phyloP scores from a whole-genome alignment of 2,113 vertebrate genomes.

The Petaurus breviceps region DNA sequence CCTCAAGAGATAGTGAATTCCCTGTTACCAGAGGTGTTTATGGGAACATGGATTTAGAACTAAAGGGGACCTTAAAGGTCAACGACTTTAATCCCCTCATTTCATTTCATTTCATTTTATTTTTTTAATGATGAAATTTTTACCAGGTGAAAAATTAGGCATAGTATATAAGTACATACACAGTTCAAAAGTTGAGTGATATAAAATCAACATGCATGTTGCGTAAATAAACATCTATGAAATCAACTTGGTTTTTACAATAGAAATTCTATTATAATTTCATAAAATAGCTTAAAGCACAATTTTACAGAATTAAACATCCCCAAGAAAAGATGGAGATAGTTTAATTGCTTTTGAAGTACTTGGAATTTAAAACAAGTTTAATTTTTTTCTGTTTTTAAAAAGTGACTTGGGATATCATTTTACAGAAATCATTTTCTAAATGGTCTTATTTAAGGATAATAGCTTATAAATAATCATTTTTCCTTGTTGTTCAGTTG shows the following conservation, averaged over 20 bases:
- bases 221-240: conserved; percentile 48
- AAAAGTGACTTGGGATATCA: not conserved
- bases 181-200: conserved; percentile 67
- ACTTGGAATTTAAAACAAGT: conserved; percentile 19
- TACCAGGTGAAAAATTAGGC: conserved; percentile 73
- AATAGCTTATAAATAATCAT: not conserved
- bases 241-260: conserved; percentile 49
- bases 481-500: not conserved
- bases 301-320: conserved; percentile 51
- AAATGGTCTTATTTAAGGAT: conserved; percentile 27
- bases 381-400: not conserved
- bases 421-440: conserved; percentile 33
- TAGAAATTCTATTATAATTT: conserved; percentile 47
- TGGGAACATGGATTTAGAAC: not conserved
- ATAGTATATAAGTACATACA: conserved; percentile 70
- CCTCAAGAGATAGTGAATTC: not conserved
- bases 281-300: conserved; percentile 40
- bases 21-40: not conserved
- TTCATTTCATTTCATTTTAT: not conserved
- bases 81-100: not conserved
- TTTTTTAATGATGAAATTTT: conserved; percentile 73
- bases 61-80: not conserved
- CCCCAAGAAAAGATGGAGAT: conserved; percentile 42
- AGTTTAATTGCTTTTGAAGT: conserved; percentile 22
- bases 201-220: conserved; percentile 65